These are phyloP conservation scores for Triplophysa tibetana DNA, from an alignment of 2,113 vertebrate genomes.

Conservation along the genomic window DNA sequence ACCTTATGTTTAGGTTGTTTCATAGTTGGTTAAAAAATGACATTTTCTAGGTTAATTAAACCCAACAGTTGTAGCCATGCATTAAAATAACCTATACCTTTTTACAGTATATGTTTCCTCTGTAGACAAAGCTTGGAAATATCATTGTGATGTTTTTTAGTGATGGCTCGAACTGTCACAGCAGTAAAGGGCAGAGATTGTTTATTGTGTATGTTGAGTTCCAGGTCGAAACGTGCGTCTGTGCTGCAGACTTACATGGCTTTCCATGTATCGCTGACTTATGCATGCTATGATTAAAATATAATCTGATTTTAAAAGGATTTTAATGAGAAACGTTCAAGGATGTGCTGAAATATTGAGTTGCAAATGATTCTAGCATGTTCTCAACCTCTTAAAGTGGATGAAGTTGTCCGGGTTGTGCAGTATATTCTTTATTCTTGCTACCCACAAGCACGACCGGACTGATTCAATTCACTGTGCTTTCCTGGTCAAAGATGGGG, in stretches of 20 bases:
- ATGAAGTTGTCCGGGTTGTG: neutral
- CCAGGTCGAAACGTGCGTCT: neutral
- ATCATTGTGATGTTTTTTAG: neutral
- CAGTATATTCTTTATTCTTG: neutral
- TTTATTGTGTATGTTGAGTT: neutral
- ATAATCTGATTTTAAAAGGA: too few relatives aligned
- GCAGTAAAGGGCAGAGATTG: slow-evolving; percentile 7
- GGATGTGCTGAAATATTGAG: neutral
- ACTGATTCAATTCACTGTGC: neutral
- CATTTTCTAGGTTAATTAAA: too few relatives aligned
- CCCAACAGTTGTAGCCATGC: too few relatives aligned
- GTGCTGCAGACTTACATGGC: neutral
- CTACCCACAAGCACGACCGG: neutral
- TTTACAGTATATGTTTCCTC: neutral
- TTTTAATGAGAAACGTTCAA: neutral
- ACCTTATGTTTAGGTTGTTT: too few relatives aligned
- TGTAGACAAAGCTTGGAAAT: neutral
- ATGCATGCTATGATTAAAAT: too few relatives aligned
- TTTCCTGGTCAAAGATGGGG: neutral
- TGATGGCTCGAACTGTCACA: slow-evolving; percentile 15
- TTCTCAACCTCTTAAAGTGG: neutral
- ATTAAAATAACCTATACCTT: neutral
- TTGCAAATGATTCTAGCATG: neutral
- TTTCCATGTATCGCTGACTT: neutral
- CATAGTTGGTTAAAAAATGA: too few relatives aligned